These are phyloP conservation scores for Melanotus villosus DNA, from an alignment of 2,888 invertebrate species.

Conservation along the genomic window DNA sequence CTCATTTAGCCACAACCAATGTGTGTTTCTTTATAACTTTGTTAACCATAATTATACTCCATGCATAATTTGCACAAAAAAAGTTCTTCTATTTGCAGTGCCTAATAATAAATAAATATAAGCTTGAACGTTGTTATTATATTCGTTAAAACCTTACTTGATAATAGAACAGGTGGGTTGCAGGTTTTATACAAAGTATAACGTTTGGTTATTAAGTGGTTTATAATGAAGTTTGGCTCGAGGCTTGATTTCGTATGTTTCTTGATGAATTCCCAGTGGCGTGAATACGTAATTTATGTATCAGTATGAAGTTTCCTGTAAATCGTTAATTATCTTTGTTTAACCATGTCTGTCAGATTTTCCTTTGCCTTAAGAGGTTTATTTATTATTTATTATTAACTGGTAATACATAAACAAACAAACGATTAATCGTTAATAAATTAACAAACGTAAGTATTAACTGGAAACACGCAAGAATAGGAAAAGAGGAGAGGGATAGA, in stretches of 20 bases:
- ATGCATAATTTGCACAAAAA: no score
- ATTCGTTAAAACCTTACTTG: neutral
- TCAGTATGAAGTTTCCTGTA: neutral
- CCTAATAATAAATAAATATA: neutral
- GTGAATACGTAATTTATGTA: slow-evolving; percentile 2
- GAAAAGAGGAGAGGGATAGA: no score
- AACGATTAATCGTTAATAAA: neutral
- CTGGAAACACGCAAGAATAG: no score
- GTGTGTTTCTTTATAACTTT: neutral
- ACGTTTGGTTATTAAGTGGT: neutral
- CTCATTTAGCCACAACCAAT: neutral
- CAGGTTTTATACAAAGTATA: slow-evolving; percentile 4
- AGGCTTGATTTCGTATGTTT: neutral
- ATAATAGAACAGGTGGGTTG: slow-evolving; percentile 1
- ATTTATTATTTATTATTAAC: no score
- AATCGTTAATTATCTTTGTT: neutral
- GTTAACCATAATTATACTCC: neutral
- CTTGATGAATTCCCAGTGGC: neutral
- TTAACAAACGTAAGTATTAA: no score
- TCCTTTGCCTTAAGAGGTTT: no score
- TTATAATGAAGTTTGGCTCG: neutral
- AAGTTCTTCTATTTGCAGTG: neutral
- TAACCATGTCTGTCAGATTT: no score
- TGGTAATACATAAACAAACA: no score
- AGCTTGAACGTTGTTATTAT: neutral